Evolutionary conservation across 2,888 invertebrate genomes (phyloP), one percentile per base, ranked within the genome.

Genomic region (Pachycephus smyrnensis): DNA sequence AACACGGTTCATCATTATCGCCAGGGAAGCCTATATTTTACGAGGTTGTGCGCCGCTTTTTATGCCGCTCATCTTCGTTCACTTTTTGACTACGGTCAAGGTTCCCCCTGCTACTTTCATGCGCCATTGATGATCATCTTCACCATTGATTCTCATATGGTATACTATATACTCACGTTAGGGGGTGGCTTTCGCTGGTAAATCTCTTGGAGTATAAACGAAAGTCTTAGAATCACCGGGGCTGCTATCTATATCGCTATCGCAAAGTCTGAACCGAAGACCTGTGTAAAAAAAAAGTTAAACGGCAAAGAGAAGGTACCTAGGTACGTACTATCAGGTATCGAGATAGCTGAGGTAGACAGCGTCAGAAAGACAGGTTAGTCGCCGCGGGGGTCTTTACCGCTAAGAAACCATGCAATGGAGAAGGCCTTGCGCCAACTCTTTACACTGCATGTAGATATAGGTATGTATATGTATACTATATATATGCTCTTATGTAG

Each of bases 291-390:
- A 40, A 55, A 23, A 55, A 55, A 9, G 6, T 55, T 55, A 55
- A 55, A 55, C 9, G 55, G 55, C 55, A 55, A 55, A 55, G 55
- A 55, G 55, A 55, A 55, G 55, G 55, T 55, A 55, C 55, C 55
- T 55, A 55, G 55, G 55, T 55, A 55, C 23, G 23, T 55, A 55
- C 55, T 55, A 55, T 55, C 55, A 55, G 55, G 55, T 55, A 55
- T 55, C 55, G 55, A 55, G 55, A 55, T 55, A 55, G 55, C 55
- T 23, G 55, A 55, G 55, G 55, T 55, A 55, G 55, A 55, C 55
- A 88, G 90, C 89, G 91, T 90, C 84, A 89, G 89, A 86, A 89
- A 90, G 91, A 90, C 91, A 90, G 91, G 91, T 90, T 89, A 87
- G 88, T 86, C 91, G 88, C 91, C 86, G 87, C 89, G 86, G 91